Evolutionary conservation across 2,797 vertebrate genomes (phyloP), one percentile per base, ranked within the genome.

Genomic region (Takifugu ocellatus): DNA sequence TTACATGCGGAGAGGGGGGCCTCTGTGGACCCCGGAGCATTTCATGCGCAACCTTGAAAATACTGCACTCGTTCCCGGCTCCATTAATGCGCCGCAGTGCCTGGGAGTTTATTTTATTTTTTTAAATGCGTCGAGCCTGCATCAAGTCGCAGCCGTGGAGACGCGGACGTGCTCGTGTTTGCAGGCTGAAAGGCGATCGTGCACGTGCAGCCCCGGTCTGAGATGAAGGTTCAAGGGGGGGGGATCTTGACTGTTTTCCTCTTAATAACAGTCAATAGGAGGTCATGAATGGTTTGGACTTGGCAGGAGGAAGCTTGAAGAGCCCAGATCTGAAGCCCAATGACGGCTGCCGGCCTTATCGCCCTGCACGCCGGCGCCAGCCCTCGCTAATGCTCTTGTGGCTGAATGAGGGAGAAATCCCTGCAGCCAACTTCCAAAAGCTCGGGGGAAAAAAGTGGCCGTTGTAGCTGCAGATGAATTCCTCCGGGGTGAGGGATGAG

Each of bases 1-100:
- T 87, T 70, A 81, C 61, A 65, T 62, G 64, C 63, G 44, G 46
- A 54, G 60, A 68, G 74, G 63, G 59, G 10, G 71, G 68, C 51
- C 59, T 66, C 63, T 21, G 54, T 56, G 63, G 79, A 62, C 72
- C 73, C 71, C 65, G 58, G 61, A 64, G 70, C 58, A 48, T 50
- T 54, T 21, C 45, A 25, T 70, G 63, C 53, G 59, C 50, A n/a
- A 33, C 68, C 54, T 49, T 54, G 68, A 70, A 67, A 51, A 42
- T 49, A 21, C 54, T 8, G 63, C 75, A 63, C 54, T 39, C 63
- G 8, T 59, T 60, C 56, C 49, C 59, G 43, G 26, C 15, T 61
- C 42, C 59, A 49, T 25, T 59, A 67, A 66, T 25, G 69, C 46
- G 45, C 6, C 43, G 54, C 53, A 44, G 31, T 10, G 36, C 36